Evolutionary conservation across 2,888 invertebrate genomes (phyloP), one percentile per base, ranked within the genome.

Genomic region (Hypselothyrea guttata): DNA sequence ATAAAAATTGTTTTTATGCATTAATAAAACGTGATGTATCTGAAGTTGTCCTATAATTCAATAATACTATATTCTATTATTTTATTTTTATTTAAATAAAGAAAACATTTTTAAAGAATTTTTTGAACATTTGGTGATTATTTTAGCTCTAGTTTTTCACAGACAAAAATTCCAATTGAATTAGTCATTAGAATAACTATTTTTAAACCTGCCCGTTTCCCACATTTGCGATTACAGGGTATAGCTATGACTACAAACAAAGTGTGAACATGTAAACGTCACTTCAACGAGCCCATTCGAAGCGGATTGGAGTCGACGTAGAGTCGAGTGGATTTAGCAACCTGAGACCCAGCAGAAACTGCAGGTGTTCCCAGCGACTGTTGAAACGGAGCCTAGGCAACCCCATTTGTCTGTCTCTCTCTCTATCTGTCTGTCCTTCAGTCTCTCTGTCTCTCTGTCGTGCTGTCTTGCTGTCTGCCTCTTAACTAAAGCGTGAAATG

Each of bases 221-320:
- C 0, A 0, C 13, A 40, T 53, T 12, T 0, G 8, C 22, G n/a
- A n/a, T 0, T 27, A 48, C 51, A 52, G 64, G 54, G 55, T 64
- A 64, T 40, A 5, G n/a, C 15, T 38, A 22, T 38, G 38, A 16
- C n/a, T 33, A 12, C 18, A 27, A 7, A 44, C 55, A 49, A 66
- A 71, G 79, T 81, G 79, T 71, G 78, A 82, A 78, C 70, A 70
- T 64, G 72, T 74, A 71, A 72, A 57, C 65, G 71, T 72, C 74
- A 71, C 38, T 53, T 31, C 41, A 48, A 46, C 8, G 37, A 45
- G n/a, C 9, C 13, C 33, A 41, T 11, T 40, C 62, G 44, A 48
- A 33, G 55, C 54, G 51, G 61, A 22, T 60, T 45, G 45, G 48
- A 48, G 40, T 60, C 54, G 16, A 51, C 66, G 46, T 51, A 44